A percentile compares a stretch with the other conserved stretches of the same genome.
These are phyloP conservation scores for Ceratina australensis DNA, from an alignment of 1,140 invertebrate genomes.

Conservation along the genomic window DNA sequence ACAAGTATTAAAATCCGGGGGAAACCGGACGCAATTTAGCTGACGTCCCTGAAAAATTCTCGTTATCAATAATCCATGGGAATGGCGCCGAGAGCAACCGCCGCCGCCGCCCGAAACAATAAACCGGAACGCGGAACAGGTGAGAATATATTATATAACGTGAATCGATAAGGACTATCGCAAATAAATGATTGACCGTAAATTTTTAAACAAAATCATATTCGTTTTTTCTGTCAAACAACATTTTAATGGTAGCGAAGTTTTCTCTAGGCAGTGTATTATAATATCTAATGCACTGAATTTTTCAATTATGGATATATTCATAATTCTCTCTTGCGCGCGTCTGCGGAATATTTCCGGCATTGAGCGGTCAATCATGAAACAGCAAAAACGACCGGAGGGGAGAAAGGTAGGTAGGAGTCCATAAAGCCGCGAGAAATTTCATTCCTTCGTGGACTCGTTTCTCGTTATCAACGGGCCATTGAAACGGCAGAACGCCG, in stretches of 20 bases:
- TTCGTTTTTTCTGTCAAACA: no score
- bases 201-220: no score
- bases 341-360: no score
- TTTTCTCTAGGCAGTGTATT: no score
- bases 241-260: no score
- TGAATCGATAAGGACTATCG: not conserved
- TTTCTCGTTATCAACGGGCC: not conserved
- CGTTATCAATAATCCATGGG: not conserved
- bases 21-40: not conserved
- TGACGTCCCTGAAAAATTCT: not conserved
- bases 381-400: no score
- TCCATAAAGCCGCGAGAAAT: slow-evolving; percentile 11
- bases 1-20: not conserved
- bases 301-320: no score
- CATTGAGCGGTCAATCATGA: no score
- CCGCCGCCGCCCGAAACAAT: not conserved
- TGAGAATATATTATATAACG: not conserved
- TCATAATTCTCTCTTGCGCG: no score
- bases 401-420: no score
- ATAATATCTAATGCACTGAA: no score
- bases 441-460: not conserved
- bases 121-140: not conserved
- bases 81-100: not conserved
- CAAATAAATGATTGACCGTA: no score
- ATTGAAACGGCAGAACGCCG: not conserved